phyloP scores from a whole-genome alignment of 2,888 invertebrate genomes.

The Mythimna ferrago region DNA sequence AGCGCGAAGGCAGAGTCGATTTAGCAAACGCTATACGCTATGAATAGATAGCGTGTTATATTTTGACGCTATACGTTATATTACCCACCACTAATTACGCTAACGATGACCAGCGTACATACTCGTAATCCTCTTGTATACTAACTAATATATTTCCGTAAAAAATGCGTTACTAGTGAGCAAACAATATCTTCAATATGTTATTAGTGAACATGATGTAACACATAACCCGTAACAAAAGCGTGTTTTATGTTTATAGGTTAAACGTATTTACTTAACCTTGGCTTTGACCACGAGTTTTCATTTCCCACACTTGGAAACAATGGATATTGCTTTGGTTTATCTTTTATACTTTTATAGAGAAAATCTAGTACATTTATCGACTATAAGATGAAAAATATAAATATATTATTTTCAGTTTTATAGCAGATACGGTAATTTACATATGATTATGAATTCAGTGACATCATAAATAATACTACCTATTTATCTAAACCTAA shows the following conservation, averaged over 20 bases:
- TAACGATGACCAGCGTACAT: not conserved
- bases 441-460: not conserved
- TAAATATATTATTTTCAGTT: not conserved
- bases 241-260: not conserved
- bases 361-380: not conserved
- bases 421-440: constrained; percentile 6
- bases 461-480: not conserved
- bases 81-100: not conserved
- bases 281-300: not conserved
- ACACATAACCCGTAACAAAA: not conserved
- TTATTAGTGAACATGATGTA: constrained; percentile 6
- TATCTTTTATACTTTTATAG: not conserved
- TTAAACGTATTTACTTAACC: not conserved
- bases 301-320: constrained; percentile 10
- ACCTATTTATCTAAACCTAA: no score
- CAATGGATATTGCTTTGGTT: constrained; percentile 8
- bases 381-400: not conserved
- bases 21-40: no score
- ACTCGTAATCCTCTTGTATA: not conserved
- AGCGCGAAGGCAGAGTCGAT: no score
- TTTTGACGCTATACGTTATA: no score
- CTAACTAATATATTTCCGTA: constrained; percentile 2
- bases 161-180: not conserved
- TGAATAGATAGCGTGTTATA: no score
- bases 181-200: not conserved